These are phyloP conservation scores for Mantis religiosa DNA, from an alignment of 2,888 invertebrate species.

Conservation along the genomic window DNA sequence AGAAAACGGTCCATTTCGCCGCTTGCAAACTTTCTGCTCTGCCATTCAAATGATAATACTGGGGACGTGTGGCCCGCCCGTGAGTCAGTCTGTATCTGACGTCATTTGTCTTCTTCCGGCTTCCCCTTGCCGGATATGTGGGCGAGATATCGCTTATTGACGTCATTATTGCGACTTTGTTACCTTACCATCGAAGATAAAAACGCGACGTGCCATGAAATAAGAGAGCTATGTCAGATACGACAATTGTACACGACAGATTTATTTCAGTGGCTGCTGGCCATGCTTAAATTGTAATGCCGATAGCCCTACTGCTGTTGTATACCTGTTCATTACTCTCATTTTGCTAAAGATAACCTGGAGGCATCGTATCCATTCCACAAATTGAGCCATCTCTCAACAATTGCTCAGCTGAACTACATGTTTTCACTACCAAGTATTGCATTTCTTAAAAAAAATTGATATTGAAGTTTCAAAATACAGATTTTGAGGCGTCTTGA, in stretches of 20 bases:
- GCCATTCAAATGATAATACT: neutral
- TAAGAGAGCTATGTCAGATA: neutral
- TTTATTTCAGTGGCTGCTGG: neutral
- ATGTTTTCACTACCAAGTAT: no score
- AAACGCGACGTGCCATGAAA: neutral
- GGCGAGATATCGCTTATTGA: neutral
- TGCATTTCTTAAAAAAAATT: no score
- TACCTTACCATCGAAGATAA: neutral
- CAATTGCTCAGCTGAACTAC: no score
- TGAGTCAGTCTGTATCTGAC: neutral
- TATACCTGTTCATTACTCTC: neutral
- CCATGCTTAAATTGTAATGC: neutral
- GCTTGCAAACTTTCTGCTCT: neutral
- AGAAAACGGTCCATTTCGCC: neutral
- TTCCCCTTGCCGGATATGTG: neutral
- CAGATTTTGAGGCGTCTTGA: no score
- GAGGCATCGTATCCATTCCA: neutral
- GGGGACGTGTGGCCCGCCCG: neutral
- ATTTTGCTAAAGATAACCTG: neutral
- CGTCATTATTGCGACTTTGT: neutral
- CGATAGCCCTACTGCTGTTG: no score
- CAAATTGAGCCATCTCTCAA: no score
- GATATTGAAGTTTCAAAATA: no score
- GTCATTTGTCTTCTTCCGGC: neutral
- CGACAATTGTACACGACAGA: neutral